Base-by-base conservation (phyloP, 1,140 invertebrate genomes). In the Cardiocondyla obscurior region DNA sequence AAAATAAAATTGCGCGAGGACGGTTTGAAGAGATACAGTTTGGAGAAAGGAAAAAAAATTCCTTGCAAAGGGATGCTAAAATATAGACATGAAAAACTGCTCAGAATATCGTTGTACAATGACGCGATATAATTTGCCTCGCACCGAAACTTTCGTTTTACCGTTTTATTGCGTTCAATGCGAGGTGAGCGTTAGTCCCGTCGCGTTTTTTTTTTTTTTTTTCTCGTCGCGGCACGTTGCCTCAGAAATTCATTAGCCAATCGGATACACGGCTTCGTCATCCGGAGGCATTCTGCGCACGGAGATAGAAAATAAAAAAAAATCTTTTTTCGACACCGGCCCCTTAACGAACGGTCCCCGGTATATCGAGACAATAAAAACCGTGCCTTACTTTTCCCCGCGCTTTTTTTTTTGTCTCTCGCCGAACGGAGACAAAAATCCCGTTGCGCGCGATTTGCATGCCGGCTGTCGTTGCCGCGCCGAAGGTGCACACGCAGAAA, bases 351-450 rank as follows among this genome's bases (percentile, higher is more conserved):
- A 76, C 49, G 51, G 44, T 67, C 74, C 74, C 30, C 67, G 33
- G 49, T 19, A 62, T 25, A 67, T 19, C 85, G 73, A 87, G 85
- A 88, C 86, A 88, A 88, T 88, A 70, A 84, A 74, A 84, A 74
- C 58, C 57, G 36, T 28, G 33, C 77, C 39, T 81, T 58, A 58
- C 39, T 72, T 86, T 85, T 89, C 67, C 64, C 57, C 70, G 44
- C 83, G 83, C 76, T 25, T 16, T 67, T 81, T 87, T 84, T 87
- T 89, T 90, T 91, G 89, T 89, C 87, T 86, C 85, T 70, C 87
- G 89, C 82, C 76, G 85, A 83, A 87, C 88, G 57, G 87, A 91
- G 91, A 93, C 88, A 90, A 92, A 92, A 90, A 92, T 92, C 85
- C 90, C 90, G 91, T 90, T 91, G 89, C 87, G 69, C 58, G 42